Conservation (phyloP, 1,140 invertebrate genomes). For the Aricia agestis region DNA sequence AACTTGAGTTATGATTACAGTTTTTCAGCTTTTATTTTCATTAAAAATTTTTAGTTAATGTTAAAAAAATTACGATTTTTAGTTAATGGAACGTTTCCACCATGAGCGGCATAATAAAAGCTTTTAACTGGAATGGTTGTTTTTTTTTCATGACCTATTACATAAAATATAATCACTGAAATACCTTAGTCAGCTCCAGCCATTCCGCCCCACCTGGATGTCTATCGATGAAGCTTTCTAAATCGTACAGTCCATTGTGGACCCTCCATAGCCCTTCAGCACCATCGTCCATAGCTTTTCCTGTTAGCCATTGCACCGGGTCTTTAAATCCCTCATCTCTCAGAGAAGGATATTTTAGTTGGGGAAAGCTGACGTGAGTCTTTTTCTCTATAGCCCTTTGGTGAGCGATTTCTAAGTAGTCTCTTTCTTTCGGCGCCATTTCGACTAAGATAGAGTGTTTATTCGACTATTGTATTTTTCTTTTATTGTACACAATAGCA, state of each 20-base stretch:
- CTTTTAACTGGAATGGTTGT: too few species aligned
- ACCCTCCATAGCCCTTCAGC: slow-evolving; percentile 88
- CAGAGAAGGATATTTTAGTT: slow-evolving; percentile 72
- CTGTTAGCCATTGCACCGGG: slow-evolving; percentile 78
- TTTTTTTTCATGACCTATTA: too few species aligned
- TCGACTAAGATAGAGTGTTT: slow-evolving; percentile 10
- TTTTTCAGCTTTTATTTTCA: too few species aligned
- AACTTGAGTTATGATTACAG: too few species aligned
- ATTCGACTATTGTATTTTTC: slow-evolving; percentile 9
- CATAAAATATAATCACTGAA: too few species aligned
- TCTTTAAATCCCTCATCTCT: slow-evolving; percentile 68
- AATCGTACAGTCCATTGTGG: slow-evolving; percentile 85
- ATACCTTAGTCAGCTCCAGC: slow-evolving; percentile 82
- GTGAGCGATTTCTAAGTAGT: slow-evolving; percentile 48
- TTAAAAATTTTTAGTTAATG: too few species aligned
- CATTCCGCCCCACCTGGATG: slow-evolving; percentile 90
- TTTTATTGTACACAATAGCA: background rate
- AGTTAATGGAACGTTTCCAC: too few species aligned
- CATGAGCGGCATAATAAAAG: too few species aligned
- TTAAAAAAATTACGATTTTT: too few species aligned
- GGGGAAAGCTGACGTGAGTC: slow-evolving; percentile 69
- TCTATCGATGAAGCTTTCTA: slow-evolving; percentile 79
- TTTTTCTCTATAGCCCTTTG: slow-evolving; percentile 54
- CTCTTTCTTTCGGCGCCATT: slow-evolving; percentile 54
- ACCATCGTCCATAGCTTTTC: slow-evolving; percentile 82